A percentile compares a stretch with the other conserved stretches of the same genome.
Evolutionary conservation across 1,140 invertebrate species (phyloP).

Genomic region (Caenorhabditis briggsae): DNA sequence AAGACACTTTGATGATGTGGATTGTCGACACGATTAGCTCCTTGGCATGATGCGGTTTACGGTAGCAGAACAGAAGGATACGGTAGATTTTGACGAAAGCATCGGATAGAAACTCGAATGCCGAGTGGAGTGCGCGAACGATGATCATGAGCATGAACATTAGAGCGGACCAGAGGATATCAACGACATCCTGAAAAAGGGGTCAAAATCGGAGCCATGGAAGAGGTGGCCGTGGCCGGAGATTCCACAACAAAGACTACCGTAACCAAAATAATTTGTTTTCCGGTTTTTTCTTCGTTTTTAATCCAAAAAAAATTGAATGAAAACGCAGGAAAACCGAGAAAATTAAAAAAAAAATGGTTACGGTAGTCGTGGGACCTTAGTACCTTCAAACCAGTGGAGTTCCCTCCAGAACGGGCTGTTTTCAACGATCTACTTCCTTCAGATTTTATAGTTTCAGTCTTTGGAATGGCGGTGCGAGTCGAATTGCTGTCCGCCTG

Average conservation of each 20-base stretch:
- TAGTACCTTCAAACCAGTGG: not conserved
- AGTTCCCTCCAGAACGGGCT: not conserved
- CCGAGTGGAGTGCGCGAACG: constrained; percentile 19
- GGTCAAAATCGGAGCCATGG: too few relatives aligned
- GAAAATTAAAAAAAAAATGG: too few relatives aligned
- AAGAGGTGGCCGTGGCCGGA: too few relatives aligned
- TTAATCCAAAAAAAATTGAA: too few relatives aligned
- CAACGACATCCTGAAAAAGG: not conserved
- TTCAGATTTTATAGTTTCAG: not conserved
- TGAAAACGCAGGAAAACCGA: too few relatives aligned
- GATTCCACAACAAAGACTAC: too few relatives aligned
- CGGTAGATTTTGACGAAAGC: constrained; percentile 16
- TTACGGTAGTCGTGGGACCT: too few relatives aligned
- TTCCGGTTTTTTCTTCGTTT: too few relatives aligned
- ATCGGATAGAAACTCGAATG: constrained; percentile 7
- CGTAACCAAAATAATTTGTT: too few relatives aligned
- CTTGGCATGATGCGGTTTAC: constrained; percentile 29
- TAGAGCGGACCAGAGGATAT: not conserved
- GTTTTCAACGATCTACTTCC: not conserved
- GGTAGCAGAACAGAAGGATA: constrained; percentile 42
- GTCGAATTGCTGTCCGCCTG: constrained; percentile 2
- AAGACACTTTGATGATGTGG: constrained; percentile 37
- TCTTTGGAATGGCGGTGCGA: constrained; percentile 32
- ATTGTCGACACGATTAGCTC: constrained; percentile 21
- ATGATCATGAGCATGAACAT: constrained; percentile 38